Conservation (phyloP, 2,113 vertebrate species). For the Sprattus sprattus region DNA sequence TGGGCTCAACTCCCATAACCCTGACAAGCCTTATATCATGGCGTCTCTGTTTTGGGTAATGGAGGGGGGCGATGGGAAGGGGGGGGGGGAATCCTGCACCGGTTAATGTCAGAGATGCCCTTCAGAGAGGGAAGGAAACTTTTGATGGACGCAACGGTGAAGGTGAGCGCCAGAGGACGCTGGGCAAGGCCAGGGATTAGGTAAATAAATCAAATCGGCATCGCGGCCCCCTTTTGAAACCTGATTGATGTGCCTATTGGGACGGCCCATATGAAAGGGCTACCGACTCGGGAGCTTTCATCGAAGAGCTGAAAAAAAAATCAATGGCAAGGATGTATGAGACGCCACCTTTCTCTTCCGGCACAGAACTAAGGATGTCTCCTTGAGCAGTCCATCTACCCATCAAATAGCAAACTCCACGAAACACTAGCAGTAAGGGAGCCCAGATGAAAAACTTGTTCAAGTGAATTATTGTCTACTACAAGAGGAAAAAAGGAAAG, state of each 20-base stretch:
- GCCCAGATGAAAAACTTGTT: neutral
- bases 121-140: conserved; percentile 50
- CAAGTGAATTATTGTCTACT: neutral
- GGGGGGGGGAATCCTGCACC: conserved; percentile 36
- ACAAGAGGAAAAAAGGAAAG: neutral
- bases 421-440: neutral
- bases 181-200: conserved; percentile 56
- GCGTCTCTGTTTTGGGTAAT: conserved; percentile 51
- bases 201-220: conserved; percentile 71
- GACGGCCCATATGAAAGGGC: conserved; percentile 66
- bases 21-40: conserved; percentile 59
- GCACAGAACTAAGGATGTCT: conserved; percentile 32
- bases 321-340: conserved; percentile 67
- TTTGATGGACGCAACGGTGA: conserved; percentile 63
- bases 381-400: neutral
- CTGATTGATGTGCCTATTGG: conserved; percentile 73
- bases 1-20: conserved; percentile 57
- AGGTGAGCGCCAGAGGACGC: conserved; percentile 58
- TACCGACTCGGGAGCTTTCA: conserved; percentile 67
- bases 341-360: conserved; percentile 39
- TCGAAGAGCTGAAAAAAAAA: conserved; percentile 61
- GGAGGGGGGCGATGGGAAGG: conserved; percentile 14
- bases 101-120: conserved; percentile 60
- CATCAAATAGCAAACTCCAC: neutral
- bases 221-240: conserved; percentile 62